Evolutionary conservation across 2,888 invertebrate species (phyloP).

Genomic region (Clanis bilineata): DNA sequence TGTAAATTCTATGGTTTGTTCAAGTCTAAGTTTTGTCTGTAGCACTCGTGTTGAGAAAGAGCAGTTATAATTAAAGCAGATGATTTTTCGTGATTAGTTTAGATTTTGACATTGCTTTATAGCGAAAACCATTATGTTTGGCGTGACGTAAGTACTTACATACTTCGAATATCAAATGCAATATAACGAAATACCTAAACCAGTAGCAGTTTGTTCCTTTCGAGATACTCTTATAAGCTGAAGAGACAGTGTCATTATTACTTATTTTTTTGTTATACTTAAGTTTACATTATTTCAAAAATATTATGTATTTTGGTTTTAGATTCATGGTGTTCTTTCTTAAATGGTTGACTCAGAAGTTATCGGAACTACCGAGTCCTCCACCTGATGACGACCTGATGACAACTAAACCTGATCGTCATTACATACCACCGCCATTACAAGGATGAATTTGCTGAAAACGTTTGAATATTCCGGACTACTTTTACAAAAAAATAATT

Average conservation of each 20-base stretch:
- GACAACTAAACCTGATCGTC: slow-evolving; percentile 6
- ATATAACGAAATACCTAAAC: neutral
- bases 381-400: slow-evolving; percentile 8
- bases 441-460: slow-evolving; percentile 4
- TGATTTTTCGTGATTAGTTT: neutral
- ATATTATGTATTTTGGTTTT: neutral
- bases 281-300: neutral
- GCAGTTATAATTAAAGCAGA: neutral
- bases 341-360: slow-evolving; percentile 15
- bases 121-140: neutral
- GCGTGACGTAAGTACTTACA: neutral
- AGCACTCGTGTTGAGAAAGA: neutral
- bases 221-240: too few species aligned
- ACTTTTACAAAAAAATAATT: too few species aligned
- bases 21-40: neutral
- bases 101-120: neutral
- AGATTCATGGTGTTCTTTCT: slow-evolving; percentile 11
- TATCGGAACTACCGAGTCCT: slow-evolving; percentile 17
- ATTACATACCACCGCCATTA: slow-evolving; percentile 14
- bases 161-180: too few species aligned
- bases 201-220: too few species aligned
- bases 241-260: neutral
- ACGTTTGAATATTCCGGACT: too few species aligned
- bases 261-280: neutral
- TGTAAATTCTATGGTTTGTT: neutral